Base-by-base conservation (phyloP, 2,797 vertebrate species). In the Centroberyx gerrardi region DNA sequence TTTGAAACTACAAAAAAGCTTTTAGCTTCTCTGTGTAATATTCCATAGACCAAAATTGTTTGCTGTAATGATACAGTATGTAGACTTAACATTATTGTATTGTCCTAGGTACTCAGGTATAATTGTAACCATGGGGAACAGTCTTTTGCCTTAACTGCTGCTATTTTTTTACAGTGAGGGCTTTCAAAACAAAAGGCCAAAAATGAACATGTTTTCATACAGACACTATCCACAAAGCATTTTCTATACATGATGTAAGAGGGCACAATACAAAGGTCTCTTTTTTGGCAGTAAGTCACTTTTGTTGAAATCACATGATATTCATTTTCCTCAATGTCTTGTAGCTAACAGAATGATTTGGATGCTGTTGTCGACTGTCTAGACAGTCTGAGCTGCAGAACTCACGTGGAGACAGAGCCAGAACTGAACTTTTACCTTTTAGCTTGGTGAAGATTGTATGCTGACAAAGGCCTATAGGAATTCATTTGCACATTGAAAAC, bases 141-240 rank as follows among this genome's bases (percentile, higher is more conserved):
- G 85, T 88, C 75, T 82, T 90, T 91, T 91, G 90, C 90, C 92
- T 93, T 93, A 93, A 90, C 83, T 87, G 90, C 89, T 93, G 88
- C 88, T 91, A 76, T 84, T 81, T 81, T 84, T 92, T 85, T 74
- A 87, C 64, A 85, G 81, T 80, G 86, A 81, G 53, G 67, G 76
- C 82, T 90, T 90, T 88, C 65, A 78, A 77, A 76, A 76, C 65
- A 74, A 77, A 86, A 79, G 69, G 86, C 88, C 88, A 88, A 92
- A 92, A 84, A 89, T 71, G 4, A 82, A 48, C 18, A 71, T 56
- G 22, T 77, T 67, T 88, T 71, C 29, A 69, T 56, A 52, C 36
- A 33, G 13, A 65, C 13, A 46, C 18, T 61, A 68, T 67, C 53
- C 59, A 59, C 36, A 48, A 27, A 79, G 17, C 38, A 56, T 70